Percentiles rank a stretch among this genome's conserved stretches.
Evolutionary conservation across 2,113 vertebrate genomes (phyloP).

Genomic region (Vanacampus margaritifer): DNA sequence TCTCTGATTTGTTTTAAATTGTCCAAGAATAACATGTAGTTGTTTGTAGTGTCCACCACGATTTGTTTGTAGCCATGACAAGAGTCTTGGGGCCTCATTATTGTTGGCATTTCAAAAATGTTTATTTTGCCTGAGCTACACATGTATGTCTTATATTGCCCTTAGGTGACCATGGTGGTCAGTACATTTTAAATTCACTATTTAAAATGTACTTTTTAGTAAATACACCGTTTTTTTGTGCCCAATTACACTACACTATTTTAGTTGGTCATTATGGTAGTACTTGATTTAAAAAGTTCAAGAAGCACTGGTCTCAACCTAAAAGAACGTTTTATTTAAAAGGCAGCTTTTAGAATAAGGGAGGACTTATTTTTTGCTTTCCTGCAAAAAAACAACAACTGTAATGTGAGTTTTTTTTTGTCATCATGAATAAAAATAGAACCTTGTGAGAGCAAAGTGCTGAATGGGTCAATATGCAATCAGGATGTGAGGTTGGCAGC

Average conservation of each 20-base stretch:
- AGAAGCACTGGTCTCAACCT: too few species aligned
- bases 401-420: neutral
- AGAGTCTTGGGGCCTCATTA: neutral
- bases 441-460: neutral
- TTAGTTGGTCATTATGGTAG: neutral
- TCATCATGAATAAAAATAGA: neutral
- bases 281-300: neutral
- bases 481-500: conserved; percentile 26
- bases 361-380: neutral
- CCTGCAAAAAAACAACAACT: neutral
- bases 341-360: neutral
- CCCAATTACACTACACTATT: too few species aligned
- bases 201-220: too few species aligned
- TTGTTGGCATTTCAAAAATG: too few species aligned
- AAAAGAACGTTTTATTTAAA: neutral
- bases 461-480: conserved; percentile 11
- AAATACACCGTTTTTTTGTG: too few species aligned
- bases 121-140: too few species aligned
- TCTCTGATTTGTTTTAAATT: neutral
- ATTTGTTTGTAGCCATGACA: neutral
- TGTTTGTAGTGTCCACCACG: conserved; percentile 39
- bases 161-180: too few species aligned
- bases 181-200: too few species aligned
- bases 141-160: too few species aligned
- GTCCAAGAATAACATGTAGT: neutral